Conservation (phyloP, 2,888 invertebrate genomes). For the Epiblema foenella region DNA sequence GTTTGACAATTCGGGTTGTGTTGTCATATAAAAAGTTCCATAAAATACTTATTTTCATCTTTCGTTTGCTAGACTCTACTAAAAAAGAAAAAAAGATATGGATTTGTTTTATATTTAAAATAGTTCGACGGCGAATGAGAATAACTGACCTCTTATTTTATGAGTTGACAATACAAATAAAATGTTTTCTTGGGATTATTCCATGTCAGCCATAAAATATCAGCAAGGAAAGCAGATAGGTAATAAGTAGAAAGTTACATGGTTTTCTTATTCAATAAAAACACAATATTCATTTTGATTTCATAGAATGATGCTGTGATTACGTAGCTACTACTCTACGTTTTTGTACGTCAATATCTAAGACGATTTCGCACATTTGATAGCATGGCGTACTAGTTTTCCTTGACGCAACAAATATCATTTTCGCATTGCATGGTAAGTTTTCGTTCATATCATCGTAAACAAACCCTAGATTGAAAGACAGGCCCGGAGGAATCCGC, state of each 20-base stretch:
- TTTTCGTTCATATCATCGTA: slow-evolving; percentile 74
- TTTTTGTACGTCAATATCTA: slow-evolving; percentile 65
- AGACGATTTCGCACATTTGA: slow-evolving; percentile 75
- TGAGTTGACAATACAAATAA: background rate
- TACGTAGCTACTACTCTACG: slow-evolving; percentile 49
- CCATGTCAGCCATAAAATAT: background rate
- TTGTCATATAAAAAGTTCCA: too few species aligned
- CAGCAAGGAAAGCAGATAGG: background rate
- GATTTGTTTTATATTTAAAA: too few species aligned
- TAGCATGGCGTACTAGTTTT: slow-evolving; percentile 76
- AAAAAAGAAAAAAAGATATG: too few species aligned
- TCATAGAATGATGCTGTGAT: background rate
- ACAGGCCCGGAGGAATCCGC: slow-evolving; percentile 74
- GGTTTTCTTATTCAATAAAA: background rate
- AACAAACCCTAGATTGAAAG: slow-evolving; percentile 69
- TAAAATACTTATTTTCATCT: too few species aligned
- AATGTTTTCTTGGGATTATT: background rate
- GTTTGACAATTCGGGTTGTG: too few species aligned
- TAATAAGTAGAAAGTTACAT: background rate
- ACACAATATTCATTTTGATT: background rate
- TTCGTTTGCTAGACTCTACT: too few species aligned
- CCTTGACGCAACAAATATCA: slow-evolving; percentile 75
- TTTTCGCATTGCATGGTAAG: slow-evolving; percentile 62
- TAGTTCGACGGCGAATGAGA: too few species aligned
- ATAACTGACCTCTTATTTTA: background rate